phyloP scores from a whole-genome alignment of 2,888 invertebrate genomes.

The Bimastos eiseni region DNA sequence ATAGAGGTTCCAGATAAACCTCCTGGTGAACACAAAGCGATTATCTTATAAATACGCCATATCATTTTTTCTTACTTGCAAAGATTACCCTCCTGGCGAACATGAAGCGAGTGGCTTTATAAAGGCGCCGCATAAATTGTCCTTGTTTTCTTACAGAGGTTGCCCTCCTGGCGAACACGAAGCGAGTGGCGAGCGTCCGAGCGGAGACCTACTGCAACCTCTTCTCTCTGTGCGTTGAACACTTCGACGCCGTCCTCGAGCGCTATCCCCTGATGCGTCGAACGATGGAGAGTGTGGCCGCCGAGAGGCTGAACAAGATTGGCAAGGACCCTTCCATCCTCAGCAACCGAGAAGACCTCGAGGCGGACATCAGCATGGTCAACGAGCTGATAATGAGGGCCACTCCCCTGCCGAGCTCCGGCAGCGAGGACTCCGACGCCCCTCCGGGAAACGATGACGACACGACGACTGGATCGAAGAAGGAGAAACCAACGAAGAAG shows the following conservation, averaged over 20 bases:
- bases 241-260: constrained; percentile 95
- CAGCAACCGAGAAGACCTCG: constrained; percentile 58
- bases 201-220: constrained; percentile 98
- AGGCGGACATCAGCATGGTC: constrained; percentile 60
- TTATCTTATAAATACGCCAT: too few species aligned
- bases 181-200: constrained; percentile 92
- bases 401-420: constrained; percentile 43
- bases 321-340: constrained; percentile 82
- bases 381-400: constrained; percentile 51
- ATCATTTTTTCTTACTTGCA: too few species aligned
- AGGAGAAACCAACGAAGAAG: constrained; percentile 21
- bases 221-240: constrained; percentile 95
- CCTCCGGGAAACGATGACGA: constrained; percentile 13
- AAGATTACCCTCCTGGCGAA: too few species aligned
- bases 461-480: neutral
- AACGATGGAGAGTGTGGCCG: constrained; percentile 98
- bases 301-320: constrained; percentile 95
- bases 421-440: constrained; percentile 31
- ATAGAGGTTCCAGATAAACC: too few species aligned
- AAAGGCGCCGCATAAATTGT: neutral
- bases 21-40: too few species aligned
- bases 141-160: constrained; percentile 72
- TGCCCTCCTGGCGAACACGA: constrained; percentile 92
- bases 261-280: constrained; percentile 97
- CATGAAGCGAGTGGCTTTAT: too few species aligned